These are phyloP conservation scores for Caranx melampygus DNA, from an alignment of 2,113 vertebrate species.

Conservation along the genomic window DNA sequence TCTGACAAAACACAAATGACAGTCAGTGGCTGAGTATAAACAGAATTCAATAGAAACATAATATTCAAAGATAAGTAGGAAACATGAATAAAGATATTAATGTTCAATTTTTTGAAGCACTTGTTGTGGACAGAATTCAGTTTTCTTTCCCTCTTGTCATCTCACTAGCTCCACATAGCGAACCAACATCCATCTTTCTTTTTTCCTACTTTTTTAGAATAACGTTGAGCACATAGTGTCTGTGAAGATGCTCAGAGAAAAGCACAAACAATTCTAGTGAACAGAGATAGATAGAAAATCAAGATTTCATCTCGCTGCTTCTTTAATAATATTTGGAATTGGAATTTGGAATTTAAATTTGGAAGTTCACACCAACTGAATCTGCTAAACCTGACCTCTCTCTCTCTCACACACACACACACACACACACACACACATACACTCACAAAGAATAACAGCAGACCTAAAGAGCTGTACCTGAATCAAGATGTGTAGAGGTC, in stretches of 20 bases:
- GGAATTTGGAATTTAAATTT: too few relatives aligned
- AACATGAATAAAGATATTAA: too few relatives aligned
- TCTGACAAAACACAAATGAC: too few relatives aligned
- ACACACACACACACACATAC: constrained; percentile 11
- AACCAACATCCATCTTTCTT: not conserved
- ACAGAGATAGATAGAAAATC: not conserved
- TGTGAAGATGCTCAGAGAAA: not conserved
- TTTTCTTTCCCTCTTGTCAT: not conserved
- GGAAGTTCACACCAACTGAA: not conserved
- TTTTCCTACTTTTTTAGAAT: not conserved
- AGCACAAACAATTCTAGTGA: too few relatives aligned
- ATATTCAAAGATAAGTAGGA: too few relatives aligned
- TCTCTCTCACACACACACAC: constrained; percentile 7
- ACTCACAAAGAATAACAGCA: not conserved
- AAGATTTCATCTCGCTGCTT: not conserved
- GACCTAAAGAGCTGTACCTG: not conserved
- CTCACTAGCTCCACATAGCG: too few relatives aligned
- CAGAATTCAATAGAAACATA: too few relatives aligned
- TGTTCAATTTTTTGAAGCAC: too few relatives aligned
- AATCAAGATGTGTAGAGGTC: constrained; percentile 13
- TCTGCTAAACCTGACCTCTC: constrained; percentile 13
- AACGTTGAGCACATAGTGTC: not conserved
- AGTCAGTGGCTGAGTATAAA: too few relatives aligned
- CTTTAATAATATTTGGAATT: not conserved
- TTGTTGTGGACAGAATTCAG: too few relatives aligned